These are phyloP conservation scores for Acanthosepion pharaonis DNA, from an alignment of 2,888 invertebrate genomes.

Conservation along the genomic window DNA sequence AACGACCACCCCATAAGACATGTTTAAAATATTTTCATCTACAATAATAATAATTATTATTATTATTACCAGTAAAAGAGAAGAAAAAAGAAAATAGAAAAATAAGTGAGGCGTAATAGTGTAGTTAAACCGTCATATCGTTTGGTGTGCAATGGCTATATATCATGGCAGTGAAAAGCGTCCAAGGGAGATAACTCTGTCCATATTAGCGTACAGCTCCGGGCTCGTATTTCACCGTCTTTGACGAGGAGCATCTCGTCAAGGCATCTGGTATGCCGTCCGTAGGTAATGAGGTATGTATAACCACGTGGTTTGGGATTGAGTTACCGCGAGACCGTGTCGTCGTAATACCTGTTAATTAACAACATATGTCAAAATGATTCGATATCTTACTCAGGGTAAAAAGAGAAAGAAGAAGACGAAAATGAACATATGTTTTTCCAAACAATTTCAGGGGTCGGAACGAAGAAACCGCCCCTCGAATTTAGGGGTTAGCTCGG, in stretches of 20 bases:
- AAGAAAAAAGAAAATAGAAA: background rate
- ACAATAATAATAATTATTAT: background rate
- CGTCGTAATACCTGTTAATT: constrained; percentile 33
- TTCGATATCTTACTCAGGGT: background rate
- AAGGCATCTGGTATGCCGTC: constrained; percentile 12
- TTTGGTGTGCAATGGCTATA: background rate
- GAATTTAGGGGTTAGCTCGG: background rate
- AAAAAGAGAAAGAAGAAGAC: background rate
- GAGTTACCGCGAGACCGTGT: background rate
- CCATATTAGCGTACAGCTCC: background rate
- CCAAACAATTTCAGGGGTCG: background rate
- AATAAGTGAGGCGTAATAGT: background rate
- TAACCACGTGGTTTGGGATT: constrained; percentile 2
- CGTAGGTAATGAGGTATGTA: constrained; percentile 22
- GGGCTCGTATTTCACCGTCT: background rate
- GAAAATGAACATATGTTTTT: background rate
- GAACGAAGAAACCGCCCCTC: background rate
- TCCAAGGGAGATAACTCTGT: constrained; percentile 18
- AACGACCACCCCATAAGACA: too few relatives aligned
- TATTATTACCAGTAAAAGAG: background rate
- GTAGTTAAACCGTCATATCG: background rate
- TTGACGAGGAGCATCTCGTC: background rate
- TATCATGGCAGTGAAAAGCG: background rate
- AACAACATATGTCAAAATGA: background rate
- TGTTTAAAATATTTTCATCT: too few relatives aligned